A percentile compares a stretch with the other conserved stretches of the same genome.
Conservation (phyloP, 2,797 vertebrate species). For the Silurus lanzhouensis region DNA sequence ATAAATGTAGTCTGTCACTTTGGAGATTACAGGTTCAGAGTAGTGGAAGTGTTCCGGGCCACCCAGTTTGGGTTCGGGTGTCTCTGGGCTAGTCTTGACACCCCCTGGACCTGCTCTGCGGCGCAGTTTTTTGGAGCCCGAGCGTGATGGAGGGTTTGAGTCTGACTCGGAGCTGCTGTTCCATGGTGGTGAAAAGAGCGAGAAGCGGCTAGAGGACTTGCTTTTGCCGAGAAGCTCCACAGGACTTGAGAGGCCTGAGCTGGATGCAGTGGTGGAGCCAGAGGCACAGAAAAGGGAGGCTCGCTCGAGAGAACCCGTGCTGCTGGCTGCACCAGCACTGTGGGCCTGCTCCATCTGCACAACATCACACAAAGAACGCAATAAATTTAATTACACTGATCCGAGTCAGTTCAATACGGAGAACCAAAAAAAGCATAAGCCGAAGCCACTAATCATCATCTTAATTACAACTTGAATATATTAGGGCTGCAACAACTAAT, state of each 20-base stretch:
- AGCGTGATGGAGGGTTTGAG: conserved; percentile 72
- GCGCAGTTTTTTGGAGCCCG: conserved; percentile 74
- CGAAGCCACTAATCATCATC: not conserved
- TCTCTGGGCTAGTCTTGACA: conserved; percentile 50
- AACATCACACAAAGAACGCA: conserved; percentile 21
- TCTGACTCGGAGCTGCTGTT: conserved; percentile 78
- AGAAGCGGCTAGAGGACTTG: conserved; percentile 77
- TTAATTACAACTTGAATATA: not conserved
- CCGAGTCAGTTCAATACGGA: not conserved
- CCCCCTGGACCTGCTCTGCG: conserved; percentile 58
- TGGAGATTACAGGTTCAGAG: conserved; percentile 75
- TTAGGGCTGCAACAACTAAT: too few relatives aligned
- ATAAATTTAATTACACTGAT: not conserved
- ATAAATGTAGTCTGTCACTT: conserved; percentile 78
- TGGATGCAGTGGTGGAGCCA: conserved; percentile 60
- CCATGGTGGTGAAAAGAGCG: conserved; percentile 71
- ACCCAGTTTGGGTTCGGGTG: conserved; percentile 56
- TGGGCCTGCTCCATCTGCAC: conserved; percentile 81
- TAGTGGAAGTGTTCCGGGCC: conserved; percentile 71
- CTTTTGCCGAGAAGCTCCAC: conserved; percentile 70
- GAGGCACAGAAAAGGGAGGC: conserved; percentile 77
- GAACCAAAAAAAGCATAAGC: not conserved
- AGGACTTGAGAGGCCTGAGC: conserved; percentile 69
- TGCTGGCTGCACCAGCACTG: conserved; percentile 72
- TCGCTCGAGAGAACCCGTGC: conserved; percentile 71